Evolutionary conservation across 1,140 invertebrate genomes (phyloP).

Genomic region (Leptinotarsa defecta): DNA sequence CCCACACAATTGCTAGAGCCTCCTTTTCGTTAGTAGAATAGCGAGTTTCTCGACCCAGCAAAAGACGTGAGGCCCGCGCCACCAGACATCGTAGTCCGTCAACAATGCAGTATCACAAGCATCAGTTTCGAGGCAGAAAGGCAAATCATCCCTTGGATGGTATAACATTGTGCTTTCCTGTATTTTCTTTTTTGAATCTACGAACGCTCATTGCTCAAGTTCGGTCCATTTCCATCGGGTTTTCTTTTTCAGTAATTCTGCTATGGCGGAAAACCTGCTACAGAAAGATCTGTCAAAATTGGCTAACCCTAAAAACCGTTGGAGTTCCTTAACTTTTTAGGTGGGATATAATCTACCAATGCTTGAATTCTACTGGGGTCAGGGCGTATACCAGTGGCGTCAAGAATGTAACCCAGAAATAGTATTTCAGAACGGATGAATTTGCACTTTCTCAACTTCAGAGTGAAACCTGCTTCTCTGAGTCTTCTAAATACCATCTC

Average conservation of each 20-base stretch:
- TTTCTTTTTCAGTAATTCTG: not conserved
- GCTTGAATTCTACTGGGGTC: conserved; percentile 14
- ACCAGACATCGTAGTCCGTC: not conserved
- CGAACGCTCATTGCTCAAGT: not conserved
- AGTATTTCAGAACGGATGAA: conserved; percentile 9
- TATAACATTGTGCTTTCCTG: conserved; percentile 10
- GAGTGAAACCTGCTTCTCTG: conserved; percentile 4
- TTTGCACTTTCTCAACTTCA: conserved; percentile 1
- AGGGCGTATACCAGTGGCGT: conserved; percentile 4
- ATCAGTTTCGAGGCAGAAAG: conserved; percentile 14
- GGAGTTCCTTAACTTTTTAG: conserved; percentile 10
- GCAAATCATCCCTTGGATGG: conserved; percentile 12
- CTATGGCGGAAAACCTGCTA: conserved; percentile 18
- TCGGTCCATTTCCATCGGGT: not conserved
- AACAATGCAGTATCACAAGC: conserved; percentile 8
- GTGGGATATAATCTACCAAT: not conserved
- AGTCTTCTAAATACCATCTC: not conserved
- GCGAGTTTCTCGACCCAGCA: not conserved
- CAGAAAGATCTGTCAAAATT: conserved; percentile 20
- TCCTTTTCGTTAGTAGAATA: conserved; percentile 1
- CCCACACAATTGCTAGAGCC: not conserved
- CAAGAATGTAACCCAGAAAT: conserved; percentile 18
- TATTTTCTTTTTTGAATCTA: not conserved
- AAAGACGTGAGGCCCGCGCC: not conserved
- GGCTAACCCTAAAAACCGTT: conserved; percentile 17